Conservation (phyloP, 53 echinoderm and acorn worm species). For the Astropecten irregularis region DNA sequence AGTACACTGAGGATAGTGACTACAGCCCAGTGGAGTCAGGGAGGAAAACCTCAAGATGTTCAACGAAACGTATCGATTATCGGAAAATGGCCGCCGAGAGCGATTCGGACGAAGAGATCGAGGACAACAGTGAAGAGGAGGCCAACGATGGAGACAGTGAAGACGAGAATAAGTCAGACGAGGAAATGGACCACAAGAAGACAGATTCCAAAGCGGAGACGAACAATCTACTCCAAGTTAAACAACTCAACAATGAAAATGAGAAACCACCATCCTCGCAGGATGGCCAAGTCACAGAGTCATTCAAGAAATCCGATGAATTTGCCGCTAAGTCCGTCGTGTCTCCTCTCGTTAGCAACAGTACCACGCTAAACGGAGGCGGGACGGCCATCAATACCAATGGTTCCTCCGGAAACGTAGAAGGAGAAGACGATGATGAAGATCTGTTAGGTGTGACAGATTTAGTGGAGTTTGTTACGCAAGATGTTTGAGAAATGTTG, state of each 20-base stretch:
- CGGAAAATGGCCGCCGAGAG: constrained; percentile 82
- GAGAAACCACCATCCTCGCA: background rate
- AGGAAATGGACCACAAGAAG: background rate
- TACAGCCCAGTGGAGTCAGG: constrained; percentile 35
- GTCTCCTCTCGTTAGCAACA: constrained; percentile 27
- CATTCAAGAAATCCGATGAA: constrained; percentile 8
- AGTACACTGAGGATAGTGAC: constrained; percentile 39
- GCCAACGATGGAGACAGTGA: constrained; percentile 31
- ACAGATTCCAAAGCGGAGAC: background rate
- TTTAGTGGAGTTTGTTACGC: constrained; percentile 85
- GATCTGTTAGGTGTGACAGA: constrained; percentile 87
- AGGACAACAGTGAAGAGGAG: constrained; percentile 13
- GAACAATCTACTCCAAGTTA: background rate
- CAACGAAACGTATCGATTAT: constrained; percentile 67
- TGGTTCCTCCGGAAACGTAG: background rate
- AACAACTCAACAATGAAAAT: constrained; percentile 40
- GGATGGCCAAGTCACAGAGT: constrained; percentile 18
- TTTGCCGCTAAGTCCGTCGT: constrained; percentile 2
- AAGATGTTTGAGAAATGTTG: constrained; percentile 77
- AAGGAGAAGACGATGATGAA: constrained; percentile 79
- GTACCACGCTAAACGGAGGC: background rate
- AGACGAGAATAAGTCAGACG: constrained; percentile 23
- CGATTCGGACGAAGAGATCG: constrained; percentile 58
- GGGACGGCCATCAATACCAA: constrained; percentile 23
- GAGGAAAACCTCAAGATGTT: constrained; percentile 44